These are phyloP conservation scores for Brienomyrus brachyistius DNA, from an alignment of 2,113 vertebrate genomes.

Conservation along the genomic window DNA sequence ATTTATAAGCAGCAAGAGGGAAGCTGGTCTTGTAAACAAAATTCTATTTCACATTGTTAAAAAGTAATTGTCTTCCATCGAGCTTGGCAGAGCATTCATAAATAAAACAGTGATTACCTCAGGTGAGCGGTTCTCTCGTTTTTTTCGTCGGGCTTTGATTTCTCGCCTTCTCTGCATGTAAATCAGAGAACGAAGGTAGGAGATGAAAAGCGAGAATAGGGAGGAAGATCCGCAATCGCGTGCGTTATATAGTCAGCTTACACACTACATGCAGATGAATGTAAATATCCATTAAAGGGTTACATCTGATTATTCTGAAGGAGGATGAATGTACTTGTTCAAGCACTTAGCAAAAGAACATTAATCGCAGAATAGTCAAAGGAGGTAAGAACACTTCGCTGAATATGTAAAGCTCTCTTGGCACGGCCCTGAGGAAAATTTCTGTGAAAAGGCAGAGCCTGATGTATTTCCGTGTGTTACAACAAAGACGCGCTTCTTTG, in stretches of 20 bases:
- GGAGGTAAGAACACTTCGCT: not conserved
- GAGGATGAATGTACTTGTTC: not conserved
- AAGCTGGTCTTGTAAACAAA: conserved; percentile 64
- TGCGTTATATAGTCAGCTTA: not conserved
- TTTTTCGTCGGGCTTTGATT: conserved; percentile 16
- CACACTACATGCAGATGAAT: not conserved
- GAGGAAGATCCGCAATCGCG: not conserved
- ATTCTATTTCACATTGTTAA: conserved; percentile 72
- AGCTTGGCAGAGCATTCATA: conserved; percentile 58
- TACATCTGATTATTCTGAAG: not conserved
- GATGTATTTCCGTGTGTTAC: not conserved
- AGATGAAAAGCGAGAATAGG: not conserved
- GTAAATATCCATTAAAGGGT: not conserved
- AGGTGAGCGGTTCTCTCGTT: conserved; percentile 44
- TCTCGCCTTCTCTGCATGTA: conserved; percentile 35
- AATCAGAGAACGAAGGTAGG: conserved; percentile 33
- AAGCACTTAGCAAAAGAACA: not conserved
- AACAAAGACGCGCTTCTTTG: not conserved
- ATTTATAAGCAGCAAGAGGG: conserved; percentile 60
- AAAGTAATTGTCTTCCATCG: conserved; percentile 68
- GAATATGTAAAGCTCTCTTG: not conserved
- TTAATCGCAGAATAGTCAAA: not conserved
- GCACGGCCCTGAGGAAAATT: not conserved
- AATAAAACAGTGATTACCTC: conserved; percentile 61
- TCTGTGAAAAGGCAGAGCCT: not conserved